Base-by-base conservation (phyloP, 2,888 invertebrate genomes). In the Octonoba sinensis region DNA sequence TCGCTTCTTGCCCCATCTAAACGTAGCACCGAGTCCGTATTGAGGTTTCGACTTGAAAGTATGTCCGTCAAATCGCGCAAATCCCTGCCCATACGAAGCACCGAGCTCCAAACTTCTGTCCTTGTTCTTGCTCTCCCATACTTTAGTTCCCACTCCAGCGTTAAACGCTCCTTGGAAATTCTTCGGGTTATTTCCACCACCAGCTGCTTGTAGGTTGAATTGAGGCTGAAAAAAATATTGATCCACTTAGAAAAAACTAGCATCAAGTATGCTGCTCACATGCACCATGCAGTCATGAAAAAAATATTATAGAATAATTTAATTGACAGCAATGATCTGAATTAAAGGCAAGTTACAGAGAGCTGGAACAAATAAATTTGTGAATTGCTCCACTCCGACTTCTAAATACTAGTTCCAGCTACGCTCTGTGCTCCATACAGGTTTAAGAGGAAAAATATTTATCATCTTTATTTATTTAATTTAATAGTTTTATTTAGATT, bases 81-180 rank as follows among this genome's bases (percentile, higher is more conserved):
- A 67, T 20, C 73, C 77, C 24, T 22, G 54, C 22, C 70, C 70
- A 18, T 82, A 82, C 44, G 11, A 73, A n/a, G 20, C 77, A 0
- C 77, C 77, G 1, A 82, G 36, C 12, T 70, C 82, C 44, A 77
- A 3, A 16, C 73, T 77, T 47, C 6, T 44, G 47, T 70, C 69
- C 11, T 65, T 65, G 6, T 70, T 74, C 51, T 72, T 77, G 47
- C 72, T 73, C 27, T 77, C 72, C 82, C 82, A 82, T 3, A 82
- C 77, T 49, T 54, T 76, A 16, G 76, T 82, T 18, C 77, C 82
- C 11, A 82, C 56, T 18, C 72, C 82, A 16, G 76, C 82, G 20
- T 77, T 67, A 56, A 67, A 73, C 12, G 62, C 77, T 1, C 56
- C 67, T 20, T 69, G 6, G 66, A 76, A 77, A 24, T 77, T 72